Base-by-base conservation (phyloP, 2,888 invertebrate species). In the Brachylomia viminalis region DNA sequence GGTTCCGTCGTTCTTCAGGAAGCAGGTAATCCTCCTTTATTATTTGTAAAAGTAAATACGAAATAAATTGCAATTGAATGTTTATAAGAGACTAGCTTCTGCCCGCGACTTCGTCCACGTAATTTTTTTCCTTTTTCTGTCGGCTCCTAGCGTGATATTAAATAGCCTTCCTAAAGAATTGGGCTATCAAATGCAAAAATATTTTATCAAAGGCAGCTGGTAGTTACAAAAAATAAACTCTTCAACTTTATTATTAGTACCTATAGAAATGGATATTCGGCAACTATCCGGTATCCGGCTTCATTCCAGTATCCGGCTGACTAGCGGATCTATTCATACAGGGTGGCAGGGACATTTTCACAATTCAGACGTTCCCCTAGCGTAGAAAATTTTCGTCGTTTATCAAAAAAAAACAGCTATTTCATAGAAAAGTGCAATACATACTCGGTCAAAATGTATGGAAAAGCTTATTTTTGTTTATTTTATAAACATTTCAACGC, bases 1-100 rank as follows among this genome's bases (percentile, higher is more conserved):
- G 97, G 97, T n/a, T 97, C 97, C 69, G 97, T 97, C 47, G 95
- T 97, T 8, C 92, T 96, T 5, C 92, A 93, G 0, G 96, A 96
- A 84, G 94, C 95, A 85, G 96, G 96, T 96, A 79, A 75, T 45
- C 1, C 13, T 73, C n/a, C n/a, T 38, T 67, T 65, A 58, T 47
- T n/a, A 59, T 68, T 66, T 42, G 7, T 52, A 38, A 64, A 33
- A 54, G 10, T 20, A 59, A 38, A 65, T 42, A 49, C 3, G 47
- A 58, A 38, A 33, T n/a, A 72, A 72, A 58, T 66, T 30, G 13
- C n/a, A 56, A 58, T 59, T 30, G 10, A 27, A 59, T 73, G 1
- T 27, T 45, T n/a, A 64, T 27, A 27, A 27, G 20, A 65, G 45
- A 45, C 13, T 27, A 45, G 45, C 65, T 20, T 45, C 65, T 45